A percentile compares a stretch with the other conserved stretches of the same genome.
phyloP scores from a whole-genome alignment of 2,888 invertebrate genomes.

The Bugula neritina region DNA sequence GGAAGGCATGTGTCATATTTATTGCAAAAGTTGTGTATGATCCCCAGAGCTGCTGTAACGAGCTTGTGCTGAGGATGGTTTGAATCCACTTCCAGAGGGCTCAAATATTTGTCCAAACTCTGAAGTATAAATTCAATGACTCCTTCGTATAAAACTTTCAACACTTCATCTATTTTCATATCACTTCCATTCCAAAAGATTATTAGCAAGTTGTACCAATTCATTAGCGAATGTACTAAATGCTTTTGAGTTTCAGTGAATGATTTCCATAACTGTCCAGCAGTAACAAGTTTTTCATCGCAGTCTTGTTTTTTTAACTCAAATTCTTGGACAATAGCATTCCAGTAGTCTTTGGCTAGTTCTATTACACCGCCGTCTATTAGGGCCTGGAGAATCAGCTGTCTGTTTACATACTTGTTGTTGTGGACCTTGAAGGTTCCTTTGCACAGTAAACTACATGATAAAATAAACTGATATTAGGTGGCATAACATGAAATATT shows the following conservation, averaged over 20 bases:
- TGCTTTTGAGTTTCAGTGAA: slow-evolving; percentile 19
- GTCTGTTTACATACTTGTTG: not conserved
- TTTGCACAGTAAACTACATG: slow-evolving; percentile 18
- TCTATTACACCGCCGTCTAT: not conserved
- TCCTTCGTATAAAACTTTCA: not conserved
- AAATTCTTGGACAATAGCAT: slow-evolving; percentile 13
- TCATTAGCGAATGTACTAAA: not conserved
- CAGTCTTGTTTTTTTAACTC: not conserved
- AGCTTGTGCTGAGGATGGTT: slow-evolving; percentile 16
- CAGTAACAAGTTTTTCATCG: not conserved
- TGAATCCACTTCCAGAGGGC: slow-evolving; percentile 10
- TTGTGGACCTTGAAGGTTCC: slow-evolving; percentile 3
- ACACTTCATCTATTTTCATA: not conserved
- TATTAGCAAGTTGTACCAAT: not conserved
- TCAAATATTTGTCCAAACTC: not conserved
- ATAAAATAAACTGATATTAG: no score
- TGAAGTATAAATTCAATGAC: not conserved
- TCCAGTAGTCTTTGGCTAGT: not conserved
- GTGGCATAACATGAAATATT: no score
- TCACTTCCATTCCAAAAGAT: slow-evolving; percentile 21
- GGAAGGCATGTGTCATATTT: slow-evolving; percentile 6
- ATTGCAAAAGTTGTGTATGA: slow-evolving; percentile 13
- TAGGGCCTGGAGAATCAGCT: not conserved
- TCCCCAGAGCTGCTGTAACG: not conserved
- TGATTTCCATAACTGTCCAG: not conserved